Evolutionary conservation across 1,140 invertebrate species (phyloP).

Genomic region (roundworm (Caenorhabditis elegans)): DNA sequence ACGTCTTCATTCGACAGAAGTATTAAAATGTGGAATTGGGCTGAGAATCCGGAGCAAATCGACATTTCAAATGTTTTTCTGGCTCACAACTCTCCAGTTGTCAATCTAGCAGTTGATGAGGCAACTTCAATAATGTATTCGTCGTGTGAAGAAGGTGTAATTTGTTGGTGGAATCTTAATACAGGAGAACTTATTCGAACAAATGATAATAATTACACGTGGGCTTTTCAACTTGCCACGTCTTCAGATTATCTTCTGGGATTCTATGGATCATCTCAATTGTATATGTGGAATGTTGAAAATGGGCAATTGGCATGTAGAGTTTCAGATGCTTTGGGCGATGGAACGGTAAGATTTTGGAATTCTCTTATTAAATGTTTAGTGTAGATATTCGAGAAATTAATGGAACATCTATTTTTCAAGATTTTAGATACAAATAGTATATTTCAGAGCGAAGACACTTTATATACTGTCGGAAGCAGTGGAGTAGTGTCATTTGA

Average conservation of each 20-base stretch:
- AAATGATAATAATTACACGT: not conserved
- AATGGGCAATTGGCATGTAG: not conserved
- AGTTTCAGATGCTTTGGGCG: not conserved
- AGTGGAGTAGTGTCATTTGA: not conserved
- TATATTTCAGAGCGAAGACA: not conserved
- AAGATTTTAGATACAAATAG: too few relatives aligned
- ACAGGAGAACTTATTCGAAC: constrained; percentile 30
- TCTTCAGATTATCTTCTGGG: not conserved
- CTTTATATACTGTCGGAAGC: not conserved
- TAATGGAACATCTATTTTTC: too few relatives aligned
- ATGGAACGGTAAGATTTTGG: not conserved
- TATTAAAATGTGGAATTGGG: constrained; percentile 35
- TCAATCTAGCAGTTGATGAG: constrained; percentile 44
- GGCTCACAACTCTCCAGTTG: constrained; percentile 51
- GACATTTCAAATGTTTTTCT: constrained; percentile 48
- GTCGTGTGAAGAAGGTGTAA: constrained; percentile 49
- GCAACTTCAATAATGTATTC: constrained; percentile 49
- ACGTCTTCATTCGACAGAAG: constrained; percentile 34
- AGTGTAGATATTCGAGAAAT: too few relatives aligned
- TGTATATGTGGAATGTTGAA: constrained; percentile 20
- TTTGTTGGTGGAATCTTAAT: constrained; percentile 54
- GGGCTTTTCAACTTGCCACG: constrained; percentile 10
- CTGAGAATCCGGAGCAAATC: not conserved
- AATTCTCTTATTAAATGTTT: too few relatives aligned
- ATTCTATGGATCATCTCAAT: constrained; percentile 8